Conservation (phyloP, 1,140 invertebrate genomes). For the Phthorimaea operculella region DNA sequence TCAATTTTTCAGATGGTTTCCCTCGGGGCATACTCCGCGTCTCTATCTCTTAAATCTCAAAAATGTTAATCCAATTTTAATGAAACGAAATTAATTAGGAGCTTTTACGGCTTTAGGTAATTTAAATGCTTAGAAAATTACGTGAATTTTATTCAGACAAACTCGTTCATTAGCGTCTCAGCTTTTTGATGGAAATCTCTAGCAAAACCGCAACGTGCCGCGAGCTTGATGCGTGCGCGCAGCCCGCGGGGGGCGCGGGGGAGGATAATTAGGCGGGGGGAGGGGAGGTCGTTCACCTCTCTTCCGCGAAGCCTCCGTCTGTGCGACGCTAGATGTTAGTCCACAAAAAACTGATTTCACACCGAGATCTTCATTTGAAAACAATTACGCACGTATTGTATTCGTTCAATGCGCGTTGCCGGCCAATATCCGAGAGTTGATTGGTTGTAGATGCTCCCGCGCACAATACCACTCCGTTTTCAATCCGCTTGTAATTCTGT, state of each 20-base stretch:
- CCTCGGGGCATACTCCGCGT: too few species aligned
- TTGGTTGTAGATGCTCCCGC: conserved; percentile 15
- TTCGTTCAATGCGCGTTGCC: conserved; percentile 18
- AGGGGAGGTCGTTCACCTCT: conserved; percentile 29
- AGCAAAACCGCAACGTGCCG: conserved; percentile 28
- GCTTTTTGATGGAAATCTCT: background rate
- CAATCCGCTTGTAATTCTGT: conserved; percentile 55
- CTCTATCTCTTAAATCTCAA: too few species aligned
- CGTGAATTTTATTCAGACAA: background rate
- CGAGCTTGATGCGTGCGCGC: conserved; percentile 3
- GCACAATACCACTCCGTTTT: background rate
- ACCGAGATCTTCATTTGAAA: conserved; percentile 21
- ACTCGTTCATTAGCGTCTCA: background rate
- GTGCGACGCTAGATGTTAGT: conserved; percentile 16
- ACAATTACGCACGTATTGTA: conserved; percentile 45
- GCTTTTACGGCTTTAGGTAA: too few species aligned
- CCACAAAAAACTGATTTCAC: conserved; percentile 14
- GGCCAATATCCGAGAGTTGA: conserved; percentile 37
- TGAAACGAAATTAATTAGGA: too few species aligned
- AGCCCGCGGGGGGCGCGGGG: conserved; percentile 11
- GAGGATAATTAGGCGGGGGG: conserved; percentile 40
- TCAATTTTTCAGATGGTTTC: background rate
- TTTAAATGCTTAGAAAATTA: background rate
- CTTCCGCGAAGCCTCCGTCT: conserved; percentile 24
- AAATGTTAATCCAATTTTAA: too few species aligned